A percentile compares a stretch with the other conserved stretches of the same genome.
Evolutionary conservation across 2,797 vertebrate genomes (phyloP).

Genomic region (Ptychadena robeensis): DNA sequence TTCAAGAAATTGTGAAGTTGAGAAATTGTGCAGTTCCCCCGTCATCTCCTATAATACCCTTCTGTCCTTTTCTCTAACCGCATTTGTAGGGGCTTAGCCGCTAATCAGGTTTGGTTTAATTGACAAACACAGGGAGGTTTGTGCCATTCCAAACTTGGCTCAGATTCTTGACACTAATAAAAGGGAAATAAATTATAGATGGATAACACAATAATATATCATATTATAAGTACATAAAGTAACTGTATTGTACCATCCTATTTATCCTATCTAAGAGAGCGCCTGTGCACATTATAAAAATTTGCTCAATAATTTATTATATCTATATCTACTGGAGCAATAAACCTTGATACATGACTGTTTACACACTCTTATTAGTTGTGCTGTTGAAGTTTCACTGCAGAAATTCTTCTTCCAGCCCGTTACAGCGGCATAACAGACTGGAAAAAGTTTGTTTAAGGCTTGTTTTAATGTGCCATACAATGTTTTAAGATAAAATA

Average conservation of each 20-base stretch:
- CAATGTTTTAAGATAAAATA: no score
- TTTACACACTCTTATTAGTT: constrained; percentile 38
- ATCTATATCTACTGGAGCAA: constrained; percentile 30
- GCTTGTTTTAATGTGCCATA: no score
- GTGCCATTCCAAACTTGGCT: constrained; percentile 16
- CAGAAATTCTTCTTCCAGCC: constrained; percentile 33
- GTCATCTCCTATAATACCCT: not conserved
- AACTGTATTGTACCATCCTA: constrained; percentile 30
- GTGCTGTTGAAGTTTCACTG: constrained; percentile 20
- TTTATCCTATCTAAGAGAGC: constrained; percentile 22
- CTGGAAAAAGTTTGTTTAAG: no score
- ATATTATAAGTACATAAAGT: constrained; percentile 35
- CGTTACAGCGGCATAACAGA: not conserved
- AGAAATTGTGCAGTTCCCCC: no score
- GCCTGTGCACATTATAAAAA: constrained; percentile 26
- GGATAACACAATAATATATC: constrained; percentile 25
- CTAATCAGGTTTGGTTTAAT: constrained; percentile 26
- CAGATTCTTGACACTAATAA: constrained; percentile 42
- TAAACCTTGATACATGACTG: constrained; percentile 42
- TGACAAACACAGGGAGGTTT: constrained; percentile 23
- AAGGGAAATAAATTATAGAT: constrained; percentile 30
- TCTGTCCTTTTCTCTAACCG: not conserved
- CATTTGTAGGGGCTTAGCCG: not conserved
- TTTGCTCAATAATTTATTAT: constrained; percentile 11
- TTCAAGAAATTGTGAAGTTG: no score